A percentile compares a stretch with the other conserved stretches of the same genome.
Conservation (phyloP, 1,140 invertebrate species). For the Meloidogyne hapla region DNA sequence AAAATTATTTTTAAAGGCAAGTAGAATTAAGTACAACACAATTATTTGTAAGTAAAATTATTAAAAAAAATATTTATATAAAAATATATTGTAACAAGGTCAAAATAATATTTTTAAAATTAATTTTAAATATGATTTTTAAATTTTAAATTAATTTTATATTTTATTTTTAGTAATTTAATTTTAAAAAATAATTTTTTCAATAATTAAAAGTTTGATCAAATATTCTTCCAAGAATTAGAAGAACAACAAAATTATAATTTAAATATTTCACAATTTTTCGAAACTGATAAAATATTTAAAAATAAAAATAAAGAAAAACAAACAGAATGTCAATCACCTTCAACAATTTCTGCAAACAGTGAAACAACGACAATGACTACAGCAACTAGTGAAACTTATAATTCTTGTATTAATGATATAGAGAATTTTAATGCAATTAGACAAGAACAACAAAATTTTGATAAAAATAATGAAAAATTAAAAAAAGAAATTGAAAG, state of each 20-base stretch:
- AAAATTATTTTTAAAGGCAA: neutral
- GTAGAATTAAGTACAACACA: neutral
- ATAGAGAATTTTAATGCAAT: neutral
- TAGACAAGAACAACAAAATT: neutral
- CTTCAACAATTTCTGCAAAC: neutral
- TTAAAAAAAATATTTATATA: too few relatives aligned
- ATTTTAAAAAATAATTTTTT: too few relatives aligned
- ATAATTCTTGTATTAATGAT: neutral
- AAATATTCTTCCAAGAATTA: neutral
- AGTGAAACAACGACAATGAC: neutral
- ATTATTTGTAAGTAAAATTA: neutral
- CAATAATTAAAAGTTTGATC: neutral
- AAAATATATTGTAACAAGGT: too few relatives aligned
- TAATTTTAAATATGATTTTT: too few relatives aligned
- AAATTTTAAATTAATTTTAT: too few relatives aligned
- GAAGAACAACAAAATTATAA: neutral
- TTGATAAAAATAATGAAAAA: neutral
- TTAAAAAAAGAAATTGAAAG: neutral
- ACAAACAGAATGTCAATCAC: slow-evolving; percentile 1
- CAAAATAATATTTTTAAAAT: too few relatives aligned
- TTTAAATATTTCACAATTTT: neutral
- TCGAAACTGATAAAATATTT: neutral
- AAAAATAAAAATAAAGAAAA: slow-evolving; percentile 1
- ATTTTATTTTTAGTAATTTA: too few relatives aligned
- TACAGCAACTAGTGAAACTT: neutral